Evolutionary conservation across 2,113 vertebrate species (phyloP), one percentile per base, ranked within the genome.

Genomic region (Petrocephalus zakoni): DNA sequence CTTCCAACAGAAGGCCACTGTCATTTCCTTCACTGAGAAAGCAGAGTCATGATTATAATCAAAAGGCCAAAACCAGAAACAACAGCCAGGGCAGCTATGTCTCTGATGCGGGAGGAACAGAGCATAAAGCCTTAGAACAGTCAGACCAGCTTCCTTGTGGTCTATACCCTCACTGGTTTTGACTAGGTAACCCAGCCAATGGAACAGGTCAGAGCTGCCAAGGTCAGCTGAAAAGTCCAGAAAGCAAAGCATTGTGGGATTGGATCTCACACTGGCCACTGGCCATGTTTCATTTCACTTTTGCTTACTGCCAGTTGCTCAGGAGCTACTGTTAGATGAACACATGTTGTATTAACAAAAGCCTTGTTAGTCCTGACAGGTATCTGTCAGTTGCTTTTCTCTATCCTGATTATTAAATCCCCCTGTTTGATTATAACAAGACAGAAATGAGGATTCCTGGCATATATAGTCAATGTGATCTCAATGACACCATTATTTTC

Each of bases 401-500:
- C 9, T 49, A 7, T 2, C 46, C 37, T 8, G 6, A n/a, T 49
- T 83, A 49, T 83, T 49, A 49, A 49, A 83, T 83, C 37, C 22
- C 81, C 22, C 46, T 49, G 47, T 78, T 78, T 78, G 34, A 78
- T 19, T 42, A 13, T 37, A 75, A 75, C 34, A 42, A 37, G 72
- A 42, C 81, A 21, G 42, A n/a, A 49, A 49, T 83, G 46, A 49
- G 46, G 21, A 49, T 83, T 83, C 81, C 42, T 83, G 46, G 15
- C 46, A 83, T 49, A 22, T 49, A 22, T 49, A 46, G 13, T 22
- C 81, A 47, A n/a, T 46, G 11, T 11, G 42, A 22, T 8, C 81
- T 83, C 81, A 83, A 83, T 47, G 46, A 49, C 37, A n/a, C 81
- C 46, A 46, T 83, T 83, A 83, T 83, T 83, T 47, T n/a, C 81